Evolutionary conservation across 2,888 invertebrate genomes (phyloP).

Genomic region (Drosophila meridiana): DNA sequence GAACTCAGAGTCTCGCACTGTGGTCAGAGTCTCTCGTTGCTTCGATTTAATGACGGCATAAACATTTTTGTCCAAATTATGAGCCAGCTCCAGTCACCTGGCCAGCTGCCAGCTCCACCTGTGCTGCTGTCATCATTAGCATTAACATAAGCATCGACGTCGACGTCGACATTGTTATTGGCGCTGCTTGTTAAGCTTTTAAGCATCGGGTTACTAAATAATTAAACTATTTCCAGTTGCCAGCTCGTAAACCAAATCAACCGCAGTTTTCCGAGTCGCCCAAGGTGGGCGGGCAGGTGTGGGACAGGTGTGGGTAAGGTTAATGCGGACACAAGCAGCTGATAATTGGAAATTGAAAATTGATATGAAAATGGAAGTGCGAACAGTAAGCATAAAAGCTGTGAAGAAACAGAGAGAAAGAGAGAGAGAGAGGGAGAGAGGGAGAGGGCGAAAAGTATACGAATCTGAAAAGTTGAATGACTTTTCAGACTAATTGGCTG

Average conservation of each 20-base stretch:
- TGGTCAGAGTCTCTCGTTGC: constrained; percentile 16
- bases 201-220: constrained; percentile 71
- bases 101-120: not conserved
- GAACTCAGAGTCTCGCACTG: constrained; percentile 15
- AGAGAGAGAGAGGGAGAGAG: not conserved
- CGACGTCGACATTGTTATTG: constrained; percentile 26
- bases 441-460: not conserved
- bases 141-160: constrained; percentile 40
- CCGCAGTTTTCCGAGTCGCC: constrained; percentile 36
- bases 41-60: constrained; percentile 70
- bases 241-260: constrained; percentile 57
- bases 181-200: constrained; percentile 62
- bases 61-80: constrained; percentile 73
- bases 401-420: not conserved
- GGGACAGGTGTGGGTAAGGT: not conserved
- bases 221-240: constrained; percentile 65
- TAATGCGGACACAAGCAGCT: not conserved
- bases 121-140: constrained; percentile 20
- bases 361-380: constrained; percentile 18
- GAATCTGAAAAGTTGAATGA: not conserved
- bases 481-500: not conserved
- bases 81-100: constrained; percentile 17
- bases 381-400: not conserved
- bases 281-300: not conserved
- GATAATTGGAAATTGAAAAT: constrained; percentile 18